These are phyloP conservation scores for Synanthedon tipuliformis DNA, from an alignment of 2,888 invertebrate genomes.

Conservation along the genomic window DNA sequence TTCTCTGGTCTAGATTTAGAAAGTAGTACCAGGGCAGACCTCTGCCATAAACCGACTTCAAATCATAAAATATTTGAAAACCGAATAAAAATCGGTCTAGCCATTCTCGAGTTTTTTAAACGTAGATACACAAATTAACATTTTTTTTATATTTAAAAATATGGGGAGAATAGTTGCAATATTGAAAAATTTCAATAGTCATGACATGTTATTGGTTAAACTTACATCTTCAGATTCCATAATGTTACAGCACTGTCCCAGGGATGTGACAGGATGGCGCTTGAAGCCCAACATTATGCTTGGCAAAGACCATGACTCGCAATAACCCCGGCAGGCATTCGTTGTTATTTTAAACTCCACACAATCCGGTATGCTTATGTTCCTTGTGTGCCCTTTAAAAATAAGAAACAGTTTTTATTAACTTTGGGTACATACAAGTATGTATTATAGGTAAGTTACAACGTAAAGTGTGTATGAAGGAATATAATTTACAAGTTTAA, in stretches of 20 bases:
- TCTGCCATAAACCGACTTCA: too few relatives aligned
- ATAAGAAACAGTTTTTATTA: too few relatives aligned
- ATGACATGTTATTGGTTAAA: slow-evolving; percentile 1
- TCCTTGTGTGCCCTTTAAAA: slow-evolving; percentile 78
- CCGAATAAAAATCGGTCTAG: too few relatives aligned
- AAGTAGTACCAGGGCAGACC: too few relatives aligned
- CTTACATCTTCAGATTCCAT: slow-evolving; percentile 88
- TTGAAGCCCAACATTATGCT: slow-evolving; percentile 71
- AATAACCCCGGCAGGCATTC: slow-evolving; percentile 89
- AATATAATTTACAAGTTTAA: too few relatives aligned
- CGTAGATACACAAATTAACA: too few relatives aligned
- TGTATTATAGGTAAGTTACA: too few relatives aligned
- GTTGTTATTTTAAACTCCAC: slow-evolving; percentile 86
- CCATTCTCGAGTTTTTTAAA: too few relatives aligned
- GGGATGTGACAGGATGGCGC: slow-evolving; percentile 77
- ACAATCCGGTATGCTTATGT: slow-evolving; percentile 85
- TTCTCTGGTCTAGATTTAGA: too few relatives aligned
- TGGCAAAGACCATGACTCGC: slow-evolving; percentile 88
- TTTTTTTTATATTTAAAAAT: background rate
- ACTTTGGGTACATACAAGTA: too few relatives aligned
- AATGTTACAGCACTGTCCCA: slow-evolving; percentile 91
- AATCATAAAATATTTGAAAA: too few relatives aligned
- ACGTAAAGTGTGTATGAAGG: too few relatives aligned
- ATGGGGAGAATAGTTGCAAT: background rate
- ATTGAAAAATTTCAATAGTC: background rate